These are phyloP conservation scores for Ondatra zibethicus DNA, from an alignment of 2,113 vertebrate genomes.

Conservation along the genomic window DNA sequence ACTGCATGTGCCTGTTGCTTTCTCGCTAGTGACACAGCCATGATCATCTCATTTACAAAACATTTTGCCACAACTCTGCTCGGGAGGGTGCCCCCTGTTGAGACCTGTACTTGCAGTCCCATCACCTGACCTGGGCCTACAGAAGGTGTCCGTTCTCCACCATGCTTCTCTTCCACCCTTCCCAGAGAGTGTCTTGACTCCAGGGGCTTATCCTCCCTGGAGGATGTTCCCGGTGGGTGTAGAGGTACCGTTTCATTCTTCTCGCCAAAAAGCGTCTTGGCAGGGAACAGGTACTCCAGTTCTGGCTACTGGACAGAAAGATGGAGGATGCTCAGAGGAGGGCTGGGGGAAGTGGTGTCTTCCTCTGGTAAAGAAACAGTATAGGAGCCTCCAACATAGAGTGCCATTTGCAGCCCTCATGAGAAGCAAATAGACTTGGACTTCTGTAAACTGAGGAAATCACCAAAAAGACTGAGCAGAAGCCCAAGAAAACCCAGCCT, in stretches of 20 bases:
- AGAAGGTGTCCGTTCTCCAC: neutral
- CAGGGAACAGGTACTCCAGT: neutral
- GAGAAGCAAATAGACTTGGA: neutral
- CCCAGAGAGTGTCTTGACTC: neutral
- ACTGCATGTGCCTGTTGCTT: neutral
- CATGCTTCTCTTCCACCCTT: neutral
- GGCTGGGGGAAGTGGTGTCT: neutral
- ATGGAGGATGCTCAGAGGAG: neutral
- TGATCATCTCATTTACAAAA: neutral
- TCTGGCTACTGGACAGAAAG: neutral
- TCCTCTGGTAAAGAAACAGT: neutral
- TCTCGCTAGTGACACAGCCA: neutral
- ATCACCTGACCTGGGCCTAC: neutral
- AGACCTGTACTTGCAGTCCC: accelerated
- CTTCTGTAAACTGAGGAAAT: neutral
- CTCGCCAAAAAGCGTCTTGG: neutral
- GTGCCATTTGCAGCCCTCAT: neutral
- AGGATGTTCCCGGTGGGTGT: neutral
- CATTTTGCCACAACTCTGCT: neutral
- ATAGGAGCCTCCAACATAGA: neutral
- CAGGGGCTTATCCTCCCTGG: neutral
- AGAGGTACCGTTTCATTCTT: neutral
- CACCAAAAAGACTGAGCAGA: neutral
- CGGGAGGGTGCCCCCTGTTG: neutral
- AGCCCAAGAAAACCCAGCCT: neutral